Evolutionary conservation across 2,888 invertebrate species (phyloP), one percentile per base, ranked within the genome.

Genomic region (Drosophila parthenogenetica): DNA sequence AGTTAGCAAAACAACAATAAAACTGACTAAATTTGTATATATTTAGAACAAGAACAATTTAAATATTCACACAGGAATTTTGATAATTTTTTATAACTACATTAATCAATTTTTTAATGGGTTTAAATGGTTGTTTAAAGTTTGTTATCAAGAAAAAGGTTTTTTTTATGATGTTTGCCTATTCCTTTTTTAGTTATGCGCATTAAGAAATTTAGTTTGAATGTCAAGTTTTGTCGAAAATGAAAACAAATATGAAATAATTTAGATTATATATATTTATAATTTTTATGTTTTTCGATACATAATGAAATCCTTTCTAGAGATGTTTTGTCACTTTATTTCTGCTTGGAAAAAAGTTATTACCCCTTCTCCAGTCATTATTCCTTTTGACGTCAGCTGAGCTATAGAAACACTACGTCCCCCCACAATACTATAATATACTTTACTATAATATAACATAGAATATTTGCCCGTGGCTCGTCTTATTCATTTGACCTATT

Each of bases 401-500:
- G 39, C 45, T n/a, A 29, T 16, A 48, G 35, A n/a, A 43, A 39
- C 19, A 11, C 8, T 10, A 13, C 25, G 16, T 8, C 25, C 2
- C 22, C 40, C 29, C 40, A 14, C 46, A 25, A 7, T n/a, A 14
- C 40, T 35, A 13, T 13, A 35, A 53, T 43, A 35, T 43, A 39
- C 40, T 53, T 17, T 8, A 50, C 22, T 22, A 29, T 25, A 25
- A 1, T 11, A 40, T 19, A 29, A 29, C 32, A 35, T 54, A 39
- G 25, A 40, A 29, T 11, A 50, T 11, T 10, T 14, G 54, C 40
- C 35, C 54, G 43, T 25, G 16, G 32, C 55, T 16, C 14, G 51
- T 46, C 42, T 46, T 59, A 61, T 61, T 66, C 69, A 49, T 73
- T 82, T 77, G 86, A 82, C 86, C 70, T 67, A 80, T 69, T 60